Conservation (phyloP, 2,113 vertebrate genomes). For the Amphiprion ocellaris region DNA sequence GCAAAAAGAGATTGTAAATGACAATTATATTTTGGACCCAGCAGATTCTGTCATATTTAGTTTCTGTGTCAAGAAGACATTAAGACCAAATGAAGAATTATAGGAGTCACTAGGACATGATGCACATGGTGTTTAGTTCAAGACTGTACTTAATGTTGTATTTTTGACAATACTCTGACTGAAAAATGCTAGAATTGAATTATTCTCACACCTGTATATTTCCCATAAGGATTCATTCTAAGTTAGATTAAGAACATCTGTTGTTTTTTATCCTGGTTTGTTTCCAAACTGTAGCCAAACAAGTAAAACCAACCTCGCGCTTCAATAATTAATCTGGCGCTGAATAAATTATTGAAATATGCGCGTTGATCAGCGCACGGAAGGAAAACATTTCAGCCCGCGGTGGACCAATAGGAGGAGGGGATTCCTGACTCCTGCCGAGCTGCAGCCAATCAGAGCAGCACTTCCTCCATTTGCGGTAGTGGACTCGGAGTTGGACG, state of each 20-base stretch:
- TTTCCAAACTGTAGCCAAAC: constrained; percentile 41
- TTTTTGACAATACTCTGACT: too few species aligned
- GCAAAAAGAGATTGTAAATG: too few species aligned
- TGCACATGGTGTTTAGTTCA: too few species aligned
- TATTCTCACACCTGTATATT: too few species aligned
- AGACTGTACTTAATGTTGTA: too few species aligned
- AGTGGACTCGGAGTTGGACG: constrained; percentile 55
- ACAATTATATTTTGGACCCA: too few species aligned
- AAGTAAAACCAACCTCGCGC: constrained; percentile 42
- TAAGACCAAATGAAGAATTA: too few species aligned
- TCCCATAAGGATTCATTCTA: too few species aligned
- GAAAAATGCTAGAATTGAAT: too few species aligned
- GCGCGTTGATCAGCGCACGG: constrained; percentile 47
- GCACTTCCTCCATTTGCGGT: constrained; percentile 79
- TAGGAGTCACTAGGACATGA: too few species aligned
- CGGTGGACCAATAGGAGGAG: constrained; percentile 72
- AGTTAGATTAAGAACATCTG: background rate
- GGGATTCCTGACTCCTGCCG: constrained; percentile 16
- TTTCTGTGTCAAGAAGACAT: too few species aligned
- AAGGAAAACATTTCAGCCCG: constrained; percentile 32
- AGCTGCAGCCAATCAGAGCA: constrained; percentile 73
- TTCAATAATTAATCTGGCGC: constrained; percentile 75
- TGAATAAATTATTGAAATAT: constrained; percentile 82
- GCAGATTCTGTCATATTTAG: too few species aligned
- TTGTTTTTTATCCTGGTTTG: background rate